Evolutionary conservation across 2,888 invertebrate genomes (phyloP).

Genomic region (Ochropacha duplaris): DNA sequence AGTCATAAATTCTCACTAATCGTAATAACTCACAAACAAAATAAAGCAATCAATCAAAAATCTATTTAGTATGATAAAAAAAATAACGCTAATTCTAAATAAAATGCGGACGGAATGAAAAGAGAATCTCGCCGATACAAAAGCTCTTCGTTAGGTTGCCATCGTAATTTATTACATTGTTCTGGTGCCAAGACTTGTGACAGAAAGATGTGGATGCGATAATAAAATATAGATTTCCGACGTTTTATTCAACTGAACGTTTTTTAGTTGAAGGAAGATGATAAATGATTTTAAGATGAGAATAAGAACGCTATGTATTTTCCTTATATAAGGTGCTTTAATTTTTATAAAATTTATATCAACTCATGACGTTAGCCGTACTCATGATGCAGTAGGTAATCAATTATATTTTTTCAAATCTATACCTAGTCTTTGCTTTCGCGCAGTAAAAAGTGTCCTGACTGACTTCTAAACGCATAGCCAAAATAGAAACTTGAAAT

Average conservation of each 20-base stretch:
- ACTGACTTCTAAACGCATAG: no score
- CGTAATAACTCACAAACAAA: background rate
- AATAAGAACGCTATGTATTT: slow-evolving; percentile 7
- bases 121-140: slow-evolving; percentile 47
- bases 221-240: slow-evolving; percentile 1
- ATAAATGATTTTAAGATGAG: slow-evolving; percentile 6
- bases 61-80: slow-evolving; percentile 14
- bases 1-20: background rate
- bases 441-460: no score
- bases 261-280: background rate
- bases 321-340: background rate
- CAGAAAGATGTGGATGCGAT: slow-evolving; percentile 23
- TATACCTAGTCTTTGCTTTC: no score
- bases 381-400: no score
- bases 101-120: slow-evolving; percentile 22
- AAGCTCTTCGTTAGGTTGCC: slow-evolving; percentile 48
- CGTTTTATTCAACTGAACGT: background rate
- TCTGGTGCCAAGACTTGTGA: slow-evolving; percentile 43
- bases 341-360: background rate
- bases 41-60: background rate
- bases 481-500: no score
- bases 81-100: slow-evolving; percentile 34
- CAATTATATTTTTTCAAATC: no score
- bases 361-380: no score
- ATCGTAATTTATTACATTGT: slow-evolving; percentile 63